Base-by-base conservation (phyloP, 2,797 vertebrate species). In the Sebastes steindachneri region DNA sequence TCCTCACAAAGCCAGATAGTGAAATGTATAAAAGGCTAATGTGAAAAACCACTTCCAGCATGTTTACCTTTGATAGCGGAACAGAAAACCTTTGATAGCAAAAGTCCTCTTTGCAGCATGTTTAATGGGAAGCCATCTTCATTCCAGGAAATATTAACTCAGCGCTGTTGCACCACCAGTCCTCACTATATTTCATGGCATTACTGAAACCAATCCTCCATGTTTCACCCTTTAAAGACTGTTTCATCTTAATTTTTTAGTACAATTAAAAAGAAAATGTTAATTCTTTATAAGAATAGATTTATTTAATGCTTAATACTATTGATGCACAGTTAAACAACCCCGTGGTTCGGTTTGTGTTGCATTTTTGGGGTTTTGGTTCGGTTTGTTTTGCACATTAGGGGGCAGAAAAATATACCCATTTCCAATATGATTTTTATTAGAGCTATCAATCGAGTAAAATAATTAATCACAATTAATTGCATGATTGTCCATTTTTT, bases 291-390 rank as follows among this genome's bases (percentile, higher is more conserved):
- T 28, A 23, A 35, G 6, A 68, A 76, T 7, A 48, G 19, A 70
- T 77, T 29, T n/a, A 58, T 9, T 33, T 69, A 1, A 45, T 59
- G 1, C 7, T 51, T 3, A 76, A 48, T 48, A 48, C 45, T 48
- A 48, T 1, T 48, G 17, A 48, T 48, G 45, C 0, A 45, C 15
- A 2, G 0, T 48, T 48, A 3, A 48, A 48, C 17, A 48, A 48
- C 6, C 45, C 45, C 7, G 15, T 17, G 15, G 15, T 1, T 48
- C 0, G 41, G 41, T 48, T 19, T 17, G 7, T 48, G 0, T 48
- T 48, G 0, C 41, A 1, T 17, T 48, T 45, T 48, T 19, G 15
- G 15, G 41, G 41, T 48, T 17, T 17, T 19, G 15, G 41, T 48
- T 0, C 0, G 15, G 15, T 48, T 48, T 48, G 41, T 19, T 48